phyloP scores from a whole-genome alignment of 2,888 invertebrate species.

The Clunio marinus region DNA sequence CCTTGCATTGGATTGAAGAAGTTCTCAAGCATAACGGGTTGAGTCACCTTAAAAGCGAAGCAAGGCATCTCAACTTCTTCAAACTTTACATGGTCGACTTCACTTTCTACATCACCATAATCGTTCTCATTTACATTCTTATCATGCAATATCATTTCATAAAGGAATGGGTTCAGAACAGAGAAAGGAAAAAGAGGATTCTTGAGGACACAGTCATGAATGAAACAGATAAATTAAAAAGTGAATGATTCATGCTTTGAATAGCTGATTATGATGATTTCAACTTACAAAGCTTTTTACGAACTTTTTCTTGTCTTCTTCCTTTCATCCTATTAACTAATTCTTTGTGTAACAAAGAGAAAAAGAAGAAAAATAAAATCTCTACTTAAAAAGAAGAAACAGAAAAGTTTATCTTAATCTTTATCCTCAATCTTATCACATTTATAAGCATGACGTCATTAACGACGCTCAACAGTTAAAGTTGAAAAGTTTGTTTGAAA shows the following conservation, averaged over 20 bases:
- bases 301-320: background rate
- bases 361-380: too few species aligned
- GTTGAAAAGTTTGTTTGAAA: background rate
- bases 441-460: too few species aligned
- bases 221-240: slow-evolving; percentile 34
- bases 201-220: slow-evolving; percentile 30
- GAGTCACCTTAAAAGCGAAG: slow-evolving; percentile 21
- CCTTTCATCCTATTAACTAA: too few species aligned
- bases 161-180: slow-evolving; percentile 9
- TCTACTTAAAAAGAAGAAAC: too few species aligned
- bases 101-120: background rate
- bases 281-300: background rate
- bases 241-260: slow-evolving; percentile 28
- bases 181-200: background rate
- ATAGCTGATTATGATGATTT: background rate
- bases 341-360: too few species aligned
- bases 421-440: too few species aligned
- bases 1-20: slow-evolving; percentile 39
- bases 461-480: background rate
- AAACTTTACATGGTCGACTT: slow-evolving; percentile 37
- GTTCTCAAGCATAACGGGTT: slow-evolving; percentile 37
- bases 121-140: slow-evolving; percentile 17
- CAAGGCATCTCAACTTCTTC: slow-evolving; percentile 19
- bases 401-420: too few species aligned
- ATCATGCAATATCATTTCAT: slow-evolving; percentile 29